Evolutionary conservation across 2,888 invertebrate genomes (phyloP).

Genomic region (Agrochola lychnidis): DNA sequence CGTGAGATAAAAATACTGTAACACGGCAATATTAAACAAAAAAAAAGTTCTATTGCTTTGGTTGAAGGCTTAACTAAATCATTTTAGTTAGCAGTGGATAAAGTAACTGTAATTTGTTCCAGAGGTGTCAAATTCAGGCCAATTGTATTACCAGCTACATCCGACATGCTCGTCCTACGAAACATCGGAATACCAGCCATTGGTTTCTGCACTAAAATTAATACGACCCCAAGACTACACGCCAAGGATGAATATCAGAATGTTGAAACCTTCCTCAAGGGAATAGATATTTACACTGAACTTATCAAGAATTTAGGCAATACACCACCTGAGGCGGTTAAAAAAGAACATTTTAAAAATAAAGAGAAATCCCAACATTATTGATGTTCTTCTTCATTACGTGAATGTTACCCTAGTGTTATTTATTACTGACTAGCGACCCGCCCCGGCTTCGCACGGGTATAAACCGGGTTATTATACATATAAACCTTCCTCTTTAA

Average conservation of each 20-base stretch:
- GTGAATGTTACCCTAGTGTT: no score
- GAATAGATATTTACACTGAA: slow-evolving; percentile 77
- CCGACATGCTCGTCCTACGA: slow-evolving; percentile 77
- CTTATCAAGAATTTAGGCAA: slow-evolving; percentile 66
- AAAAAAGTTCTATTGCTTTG: not conserved
- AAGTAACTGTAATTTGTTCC: slow-evolving; percentile 53
- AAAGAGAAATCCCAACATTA: slow-evolving; percentile 5
- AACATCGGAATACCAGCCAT: slow-evolving; percentile 77
- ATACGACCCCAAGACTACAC: slow-evolving; percentile 70
- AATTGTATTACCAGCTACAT: slow-evolving; percentile 74
- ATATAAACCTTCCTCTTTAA: no score
- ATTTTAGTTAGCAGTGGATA: not conserved
- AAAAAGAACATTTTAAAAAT: not conserved
- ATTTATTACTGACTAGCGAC: no score
- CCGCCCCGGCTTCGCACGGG: no score
- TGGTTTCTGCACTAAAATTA: slow-evolving; percentile 77
- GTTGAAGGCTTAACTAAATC: not conserved
- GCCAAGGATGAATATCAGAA: slow-evolving; percentile 76
- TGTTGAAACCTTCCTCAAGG: slow-evolving; percentile 73
- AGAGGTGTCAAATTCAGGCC: slow-evolving; percentile 75
- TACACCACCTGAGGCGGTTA: slow-evolving; percentile 24
- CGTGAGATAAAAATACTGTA: no score
- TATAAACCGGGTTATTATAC: no score
- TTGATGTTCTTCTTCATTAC: slow-evolving; percentile 1
- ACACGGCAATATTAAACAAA: no score